phyloP scores from a whole-genome alignment of 2,888 invertebrate species.

The Carabus problematicus region DNA sequence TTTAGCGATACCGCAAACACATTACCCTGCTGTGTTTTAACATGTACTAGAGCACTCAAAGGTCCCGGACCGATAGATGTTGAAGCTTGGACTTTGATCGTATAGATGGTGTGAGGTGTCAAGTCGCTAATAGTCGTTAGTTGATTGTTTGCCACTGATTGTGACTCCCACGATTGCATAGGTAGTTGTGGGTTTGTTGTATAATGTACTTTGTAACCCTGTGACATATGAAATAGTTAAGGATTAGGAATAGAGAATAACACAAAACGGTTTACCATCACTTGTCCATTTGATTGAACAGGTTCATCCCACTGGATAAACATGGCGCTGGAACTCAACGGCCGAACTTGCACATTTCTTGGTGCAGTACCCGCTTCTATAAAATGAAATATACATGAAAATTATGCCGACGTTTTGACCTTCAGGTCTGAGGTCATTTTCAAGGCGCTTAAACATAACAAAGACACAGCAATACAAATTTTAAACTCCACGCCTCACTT shows the following conservation, averaged over 20 bases:
- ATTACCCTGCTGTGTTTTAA: constrained; percentile 94
- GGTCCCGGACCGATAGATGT: constrained; percentile 96
- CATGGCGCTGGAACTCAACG: constrained; percentile 94
- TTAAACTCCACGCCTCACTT: no score
- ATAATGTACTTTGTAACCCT: constrained; percentile 98
- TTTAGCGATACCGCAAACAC: constrained; percentile 16
- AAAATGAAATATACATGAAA: constrained; percentile 49
- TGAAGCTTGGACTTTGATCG: constrained; percentile 91
- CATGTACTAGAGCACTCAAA: constrained; percentile 92
- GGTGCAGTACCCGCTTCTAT: constrained; percentile 96
- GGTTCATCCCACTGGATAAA: constrained; percentile 99
- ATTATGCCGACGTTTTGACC: no score
- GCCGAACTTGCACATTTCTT: constrained; percentile 90
- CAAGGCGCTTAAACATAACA: no score
- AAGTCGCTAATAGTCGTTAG: constrained; percentile 92
- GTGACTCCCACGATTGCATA: constrained; percentile 90
- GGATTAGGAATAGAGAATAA: background rate
- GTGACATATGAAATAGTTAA: constrained; percentile 49
- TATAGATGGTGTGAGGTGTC: constrained; percentile 91
- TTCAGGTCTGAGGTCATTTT: no score
- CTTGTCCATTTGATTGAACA: constrained; percentile 96
- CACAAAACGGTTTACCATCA: constrained; percentile 72
- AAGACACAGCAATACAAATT: no score
- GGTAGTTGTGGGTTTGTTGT: constrained; percentile 87
- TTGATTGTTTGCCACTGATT: constrained; percentile 92